Percentiles rank a stretch among this genome's conserved stretches.
phyloP scores from a whole-genome alignment of 64 coral and sea anemone genomes.

The Orbicella faveolata region DNA sequence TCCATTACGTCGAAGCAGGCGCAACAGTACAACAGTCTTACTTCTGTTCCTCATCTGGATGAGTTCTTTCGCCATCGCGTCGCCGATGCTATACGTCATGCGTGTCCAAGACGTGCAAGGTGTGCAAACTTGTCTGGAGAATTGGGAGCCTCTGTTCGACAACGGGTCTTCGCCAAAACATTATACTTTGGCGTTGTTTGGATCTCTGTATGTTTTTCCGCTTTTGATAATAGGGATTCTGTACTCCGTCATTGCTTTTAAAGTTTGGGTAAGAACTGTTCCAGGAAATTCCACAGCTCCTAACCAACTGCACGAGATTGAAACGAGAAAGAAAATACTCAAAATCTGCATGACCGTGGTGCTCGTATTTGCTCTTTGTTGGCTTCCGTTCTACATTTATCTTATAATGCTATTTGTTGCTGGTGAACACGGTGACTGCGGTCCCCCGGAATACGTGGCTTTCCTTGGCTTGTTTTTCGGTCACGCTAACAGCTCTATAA shows the following conservation, averaged over 20 bases:
- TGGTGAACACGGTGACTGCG: background rate
- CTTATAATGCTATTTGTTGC: background rate
- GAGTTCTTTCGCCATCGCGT: slow-evolving; percentile 7
- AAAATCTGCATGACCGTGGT: slow-evolving; percentile 77
- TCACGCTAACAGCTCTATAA: slow-evolving; percentile 51
- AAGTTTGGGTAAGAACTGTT: slow-evolving; percentile 53
- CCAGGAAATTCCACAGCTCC: slow-evolving; percentile 60
- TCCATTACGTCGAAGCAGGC: slow-evolving; percentile 1
- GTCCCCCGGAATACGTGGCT: slow-evolving; percentile 10
- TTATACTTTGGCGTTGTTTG: slow-evolving; percentile 36
- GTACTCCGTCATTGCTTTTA: slow-evolving; percentile 31
- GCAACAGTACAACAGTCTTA: background rate
- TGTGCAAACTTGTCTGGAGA: background rate
- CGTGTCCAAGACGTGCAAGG: background rate
- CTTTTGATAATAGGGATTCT: slow-evolving; percentile 27
- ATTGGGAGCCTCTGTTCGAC: slow-evolving; percentile 36
- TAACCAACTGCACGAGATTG: slow-evolving; percentile 36
- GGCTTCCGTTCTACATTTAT: slow-evolving; percentile 57
- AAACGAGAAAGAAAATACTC: slow-evolving; percentile 58
- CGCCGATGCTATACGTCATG: slow-evolving; percentile 55
- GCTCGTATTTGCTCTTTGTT: slow-evolving; percentile 64
- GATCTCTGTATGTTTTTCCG: slow-evolving; percentile 19
- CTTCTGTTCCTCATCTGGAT: slow-evolving; percentile 49
- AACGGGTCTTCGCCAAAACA: slow-evolving; percentile 13
- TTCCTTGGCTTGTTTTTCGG: slow-evolving; percentile 55